Base-by-base conservation (phyloP, 2,888 invertebrate species). In the Ormyrus pomaceus region DNA sequence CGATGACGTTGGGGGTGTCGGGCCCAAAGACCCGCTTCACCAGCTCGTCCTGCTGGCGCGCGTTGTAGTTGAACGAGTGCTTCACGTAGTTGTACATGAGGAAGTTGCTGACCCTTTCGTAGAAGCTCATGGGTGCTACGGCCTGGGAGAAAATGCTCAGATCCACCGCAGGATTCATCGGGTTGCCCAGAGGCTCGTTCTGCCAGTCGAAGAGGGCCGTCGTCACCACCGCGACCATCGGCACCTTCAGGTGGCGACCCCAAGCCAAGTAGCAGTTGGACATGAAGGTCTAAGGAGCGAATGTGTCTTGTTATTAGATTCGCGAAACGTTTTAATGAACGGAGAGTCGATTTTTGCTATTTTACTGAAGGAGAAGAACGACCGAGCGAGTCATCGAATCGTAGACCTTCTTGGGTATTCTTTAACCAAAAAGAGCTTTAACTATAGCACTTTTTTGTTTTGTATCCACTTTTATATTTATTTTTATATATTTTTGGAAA, bases 161-260 rank as follows among this genome's bases (percentile, higher is more conserved):
- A 0, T 86, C 80, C 70, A 82, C 84, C 5, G 89, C 84, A 0
- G 83, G 62, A 65, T 85, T 87, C 2, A 58, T 4, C 0, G 88
- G 87, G 75, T 87, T 86, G 5, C 88, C 89, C 34, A 86, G 45
- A 0, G 84, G 77, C 7, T 83, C 66, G 51, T 84, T 81, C n/a
- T 86, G n/a, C 88, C 89, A 89, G n/a, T 88, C 88, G 46, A 83
- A 83, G 13, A 87, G 69, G 8, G 79, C 51, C 0, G 84, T 78
- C 6, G 88, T 84, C 1, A 85, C 78, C 0, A 88, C 5, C 2
- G 73, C 85, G 6, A 89, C 81, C 53, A 87, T 51, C 0, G 89
- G 88, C 0, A 85, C 81, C 6, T 88, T 86, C 8, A 90, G 50
- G 6, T 83, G 77, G 8, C 79, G 79, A 0, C 87, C 88, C 48